Conservation (phyloP, 2,888 invertebrate species). For the Synanthedon vespiformis region DNA sequence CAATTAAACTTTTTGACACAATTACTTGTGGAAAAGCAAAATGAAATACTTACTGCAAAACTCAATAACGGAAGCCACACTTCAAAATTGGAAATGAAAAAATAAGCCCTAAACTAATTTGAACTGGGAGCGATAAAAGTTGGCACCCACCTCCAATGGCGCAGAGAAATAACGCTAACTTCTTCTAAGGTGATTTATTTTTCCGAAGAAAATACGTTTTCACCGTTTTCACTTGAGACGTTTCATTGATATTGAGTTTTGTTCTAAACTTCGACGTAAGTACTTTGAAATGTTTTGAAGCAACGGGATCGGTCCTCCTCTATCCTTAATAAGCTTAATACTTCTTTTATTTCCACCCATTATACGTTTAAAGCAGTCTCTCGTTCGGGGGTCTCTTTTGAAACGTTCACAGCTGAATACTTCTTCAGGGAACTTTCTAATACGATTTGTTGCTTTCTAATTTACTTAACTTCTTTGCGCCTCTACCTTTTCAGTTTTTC, state of each 20-base stretch:
- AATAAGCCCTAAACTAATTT: slow-evolving; percentile 49
- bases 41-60: slow-evolving; percentile 18
- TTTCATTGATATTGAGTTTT: slow-evolving; percentile 63
- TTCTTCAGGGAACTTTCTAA: slow-evolving; percentile 27
- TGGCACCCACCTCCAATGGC: slow-evolving; percentile 45
- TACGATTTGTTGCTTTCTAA: slow-evolving; percentile 39
- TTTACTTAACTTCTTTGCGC: slow-evolving; percentile 35
- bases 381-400: slow-evolving; percentile 24
- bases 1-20: no score
- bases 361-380: slow-evolving; percentile 35
- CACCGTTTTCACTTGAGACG: slow-evolving; percentile 37
- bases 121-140: slow-evolving; percentile 52
- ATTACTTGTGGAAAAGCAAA: no score
- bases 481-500: slow-evolving; percentile 25
- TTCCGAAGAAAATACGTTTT: slow-evolving; percentile 50
- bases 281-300: slow-evolving; percentile 49
- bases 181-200: slow-evolving; percentile 57
- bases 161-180: slow-evolving; percentile 48
- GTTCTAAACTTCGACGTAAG: slow-evolving; percentile 46
- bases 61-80: slow-evolving; percentile 64
- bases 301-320: slow-evolving; percentile 24
- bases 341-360: slow-evolving; percentile 34
- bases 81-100: slow-evolving; percentile 40
- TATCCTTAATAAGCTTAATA: slow-evolving; percentile 49
- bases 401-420: slow-evolving; percentile 23